Base-by-base conservation (phyloP, 2,113 vertebrate genomes). In the Pongo pygmaeus region DNA sequence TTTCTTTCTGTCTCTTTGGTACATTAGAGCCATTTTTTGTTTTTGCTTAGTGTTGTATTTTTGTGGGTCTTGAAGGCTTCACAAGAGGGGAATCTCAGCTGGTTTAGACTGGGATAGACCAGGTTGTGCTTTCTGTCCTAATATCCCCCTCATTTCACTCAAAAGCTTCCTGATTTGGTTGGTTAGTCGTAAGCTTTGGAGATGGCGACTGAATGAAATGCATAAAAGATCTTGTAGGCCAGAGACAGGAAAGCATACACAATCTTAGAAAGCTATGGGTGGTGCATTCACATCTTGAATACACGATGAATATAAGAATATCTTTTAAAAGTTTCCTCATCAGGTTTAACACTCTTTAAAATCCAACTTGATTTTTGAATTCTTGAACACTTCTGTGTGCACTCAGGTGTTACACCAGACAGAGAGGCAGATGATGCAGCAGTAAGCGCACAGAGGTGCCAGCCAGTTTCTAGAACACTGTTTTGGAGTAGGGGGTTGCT, bases 231-330 rank as follows among this genome's bases (percentile, higher is more conserved):
- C 23, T 32, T 5, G 3, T 3, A 40, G 23, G 11, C 9, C 0
- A 61, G 12, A 81, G 6, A 3, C 2, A 57, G 40, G 32, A 78
- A 25, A 40, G 23, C 14, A 8, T 2, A 2, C 2, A 46, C 67
- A 4, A 2, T 23, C 11, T 43, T 1, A 55, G 46, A 38, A 0
- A 1, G 9, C 6, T 30, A 0, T 18, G 46, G 27, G 20, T 27
- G 17, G 16, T 23, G 8, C 8, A 74, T 20, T 30, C 43, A 38
- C 0, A 5, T 64, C 2, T 20, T 35, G 52, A 46, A 38, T n/a
- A 27, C 5, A 61, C 2, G 6, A 38, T 59, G 11, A 75, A 48
- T 87, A 40, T 5, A 69, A 91, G 55, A 50, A 2, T 69, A 59
- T 80, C 18, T 80, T 18, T 0, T 8, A 57, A 57, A 43, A 59